Evolutionary conservation across 2,113 vertebrate species (phyloP).

Genomic region (Reinhardtius hippoglossoides): DNA sequence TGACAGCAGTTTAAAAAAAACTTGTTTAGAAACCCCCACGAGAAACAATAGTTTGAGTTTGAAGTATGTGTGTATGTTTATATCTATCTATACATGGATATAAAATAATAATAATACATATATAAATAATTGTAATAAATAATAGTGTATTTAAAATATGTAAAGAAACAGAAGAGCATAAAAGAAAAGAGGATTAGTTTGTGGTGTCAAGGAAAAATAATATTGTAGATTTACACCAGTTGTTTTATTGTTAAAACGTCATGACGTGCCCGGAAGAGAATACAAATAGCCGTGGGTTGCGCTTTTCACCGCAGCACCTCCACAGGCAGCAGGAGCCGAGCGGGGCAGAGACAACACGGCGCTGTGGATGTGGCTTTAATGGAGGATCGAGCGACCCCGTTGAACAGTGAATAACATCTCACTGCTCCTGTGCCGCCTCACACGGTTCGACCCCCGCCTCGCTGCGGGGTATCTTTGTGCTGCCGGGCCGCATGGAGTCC

Average conservation of each 20-base stretch:
- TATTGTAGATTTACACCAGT: no score
- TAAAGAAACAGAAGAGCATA: no score
- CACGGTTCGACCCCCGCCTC: not conserved
- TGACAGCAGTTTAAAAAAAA: no score
- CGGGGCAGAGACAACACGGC: not conserved
- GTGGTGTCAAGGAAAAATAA: no score
- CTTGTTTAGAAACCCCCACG: no score
- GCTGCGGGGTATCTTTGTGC: not conserved
- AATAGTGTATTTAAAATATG: no score
- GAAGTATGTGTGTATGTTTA: no score
- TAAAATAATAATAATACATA: no score
- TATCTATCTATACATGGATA: no score
- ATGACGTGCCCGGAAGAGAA: conserved; percentile 43
- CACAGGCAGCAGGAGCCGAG: conserved; percentile 12
- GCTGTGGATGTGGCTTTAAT: not conserved
- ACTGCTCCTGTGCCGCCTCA: not conserved
- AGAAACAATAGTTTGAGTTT: no score
- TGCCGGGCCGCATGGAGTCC: conserved; percentile 54
- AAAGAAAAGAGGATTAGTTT: not conserved
- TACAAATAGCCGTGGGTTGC: conserved; percentile 16
- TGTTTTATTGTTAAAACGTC: conserved; percentile 43
- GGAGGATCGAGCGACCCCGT: not conserved
- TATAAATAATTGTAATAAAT: no score
- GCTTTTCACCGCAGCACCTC: conserved; percentile 20
- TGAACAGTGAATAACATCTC: not conserved